Evolutionary conservation across 1,140 invertebrate species (phyloP).

Genomic region (Aplysia californica): DNA sequence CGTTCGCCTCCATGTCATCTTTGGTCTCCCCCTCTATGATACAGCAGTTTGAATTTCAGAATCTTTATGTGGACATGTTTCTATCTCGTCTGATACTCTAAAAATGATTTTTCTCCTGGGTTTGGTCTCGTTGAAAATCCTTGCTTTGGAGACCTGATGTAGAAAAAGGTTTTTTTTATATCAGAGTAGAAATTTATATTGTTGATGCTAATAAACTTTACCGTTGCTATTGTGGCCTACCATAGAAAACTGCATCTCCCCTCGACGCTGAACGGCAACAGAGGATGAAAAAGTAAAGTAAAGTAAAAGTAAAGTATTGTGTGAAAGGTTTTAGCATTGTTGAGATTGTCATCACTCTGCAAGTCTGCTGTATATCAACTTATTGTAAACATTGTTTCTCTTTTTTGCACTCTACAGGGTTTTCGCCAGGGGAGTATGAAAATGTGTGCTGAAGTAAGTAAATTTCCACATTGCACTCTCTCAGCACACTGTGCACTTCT

Average conservation of each 20-base stretch:
- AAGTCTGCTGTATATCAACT: background rate
- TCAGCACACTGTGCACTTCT: background rate
- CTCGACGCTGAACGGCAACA: background rate
- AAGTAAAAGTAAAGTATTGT: background rate
- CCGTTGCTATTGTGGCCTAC: background rate
- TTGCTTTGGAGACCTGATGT: no score
- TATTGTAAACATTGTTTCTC: background rate
- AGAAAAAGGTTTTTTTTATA: no score
- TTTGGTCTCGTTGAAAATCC: no score
- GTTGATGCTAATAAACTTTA: no score
- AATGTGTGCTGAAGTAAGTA: constrained; percentile 54
- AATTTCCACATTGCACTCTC: background rate
- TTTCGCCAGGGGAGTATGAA: constrained; percentile 54
- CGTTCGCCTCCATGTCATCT: no score
- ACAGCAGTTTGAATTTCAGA: no score
- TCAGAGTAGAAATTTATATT: no score
- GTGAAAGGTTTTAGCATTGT: background rate
- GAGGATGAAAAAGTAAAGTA: background rate
- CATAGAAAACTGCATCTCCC: background rate
- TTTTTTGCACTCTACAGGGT: constrained; percentile 39
- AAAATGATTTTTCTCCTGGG: no score
- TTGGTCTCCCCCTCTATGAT: no score
- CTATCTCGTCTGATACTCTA: no score
- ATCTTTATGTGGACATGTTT: no score
- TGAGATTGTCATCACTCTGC: background rate